These are phyloP conservation scores for Osmerus eperlanus DNA, from an alignment of 2,113 vertebrate species.

Conservation along the genomic window DNA sequence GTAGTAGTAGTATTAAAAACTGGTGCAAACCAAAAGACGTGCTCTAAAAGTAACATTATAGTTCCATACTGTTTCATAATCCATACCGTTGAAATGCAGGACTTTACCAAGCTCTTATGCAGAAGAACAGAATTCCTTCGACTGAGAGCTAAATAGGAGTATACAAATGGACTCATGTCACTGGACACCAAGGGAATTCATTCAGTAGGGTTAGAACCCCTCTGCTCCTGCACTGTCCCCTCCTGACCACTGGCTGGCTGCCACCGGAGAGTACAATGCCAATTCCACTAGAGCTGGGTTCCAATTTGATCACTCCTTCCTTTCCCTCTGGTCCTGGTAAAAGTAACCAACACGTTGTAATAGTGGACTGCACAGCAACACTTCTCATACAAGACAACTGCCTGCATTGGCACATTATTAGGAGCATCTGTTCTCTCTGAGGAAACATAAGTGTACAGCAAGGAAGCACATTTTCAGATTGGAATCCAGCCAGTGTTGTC, in stretches of 20 bases:
- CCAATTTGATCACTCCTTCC: not conserved
- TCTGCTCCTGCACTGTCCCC: conserved; percentile 14
- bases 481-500: not conserved
- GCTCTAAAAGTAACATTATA: too few species aligned
- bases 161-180: not conserved
- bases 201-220: conserved; percentile 8
- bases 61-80: too few species aligned
- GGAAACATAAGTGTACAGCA: not conserved
- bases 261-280: conserved; percentile 19
- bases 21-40: too few species aligned
- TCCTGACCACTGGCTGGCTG: conserved; percentile 23
- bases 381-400: not conserved
- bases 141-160: too few species aligned
- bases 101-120: not conserved
- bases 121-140: not conserved
- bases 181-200: conserved; percentile 12
- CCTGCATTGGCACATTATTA: too few species aligned
- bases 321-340: not conserved
- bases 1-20: too few species aligned
- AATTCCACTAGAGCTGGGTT: not conserved
- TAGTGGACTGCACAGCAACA: not conserved
- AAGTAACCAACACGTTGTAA: not conserved
- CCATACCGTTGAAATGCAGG: not conserved
- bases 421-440: not conserved
- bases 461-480: not conserved